These are phyloP conservation scores for Ictalurus punctatus DNA, from an alignment of 2,113 vertebrate genomes.

Conservation along the genomic window DNA sequence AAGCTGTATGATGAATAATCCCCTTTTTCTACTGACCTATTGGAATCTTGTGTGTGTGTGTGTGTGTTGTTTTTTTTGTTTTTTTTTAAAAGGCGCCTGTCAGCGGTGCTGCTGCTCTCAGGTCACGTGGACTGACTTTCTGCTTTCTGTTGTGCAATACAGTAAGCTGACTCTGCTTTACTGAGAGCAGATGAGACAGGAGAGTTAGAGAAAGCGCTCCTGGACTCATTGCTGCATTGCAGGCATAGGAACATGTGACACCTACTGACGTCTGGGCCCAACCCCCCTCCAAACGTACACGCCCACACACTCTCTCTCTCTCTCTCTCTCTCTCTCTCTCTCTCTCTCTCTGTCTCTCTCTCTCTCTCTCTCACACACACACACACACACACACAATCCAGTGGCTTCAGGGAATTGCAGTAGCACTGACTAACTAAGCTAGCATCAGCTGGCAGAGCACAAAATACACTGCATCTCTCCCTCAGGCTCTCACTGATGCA, in stretches of 20 bases:
- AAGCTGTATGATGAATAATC: conserved; percentile 13
- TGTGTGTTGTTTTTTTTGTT: too few relatives aligned
- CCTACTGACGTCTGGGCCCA: conserved; percentile 62
- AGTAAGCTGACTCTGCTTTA: conserved; percentile 50
- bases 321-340: not conserved
- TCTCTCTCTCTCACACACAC: not conserved
- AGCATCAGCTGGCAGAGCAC: conserved; percentile 34
- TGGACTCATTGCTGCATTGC: conserved; percentile 50
- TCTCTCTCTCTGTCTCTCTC: not conserved
- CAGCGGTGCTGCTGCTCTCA: conserved; percentile 35
- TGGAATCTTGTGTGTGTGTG: conserved; percentile 22
- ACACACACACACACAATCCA: conserved; percentile 19
- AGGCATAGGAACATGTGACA: conserved; percentile 56
- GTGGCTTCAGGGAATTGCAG: conserved; percentile 46
- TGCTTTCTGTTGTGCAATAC: conserved; percentile 57
- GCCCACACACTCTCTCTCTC: not conserved
- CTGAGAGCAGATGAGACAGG: conserved; percentile 37
- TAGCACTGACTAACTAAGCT: conserved; percentile 34
- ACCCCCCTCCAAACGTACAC: conserved; percentile 40
- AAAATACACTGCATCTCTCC: conserved; percentile 28
- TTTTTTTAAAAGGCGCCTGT: conserved; percentile 14
- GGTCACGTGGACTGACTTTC: conserved; percentile 33
- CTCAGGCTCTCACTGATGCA: not conserved
- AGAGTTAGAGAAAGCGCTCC: conserved; percentile 29
- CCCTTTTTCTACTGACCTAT: conserved; percentile 39